Evolutionary conservation across 2,888 invertebrate species (phyloP).

Genomic region (Ecdyonurus torrentis): DNA sequence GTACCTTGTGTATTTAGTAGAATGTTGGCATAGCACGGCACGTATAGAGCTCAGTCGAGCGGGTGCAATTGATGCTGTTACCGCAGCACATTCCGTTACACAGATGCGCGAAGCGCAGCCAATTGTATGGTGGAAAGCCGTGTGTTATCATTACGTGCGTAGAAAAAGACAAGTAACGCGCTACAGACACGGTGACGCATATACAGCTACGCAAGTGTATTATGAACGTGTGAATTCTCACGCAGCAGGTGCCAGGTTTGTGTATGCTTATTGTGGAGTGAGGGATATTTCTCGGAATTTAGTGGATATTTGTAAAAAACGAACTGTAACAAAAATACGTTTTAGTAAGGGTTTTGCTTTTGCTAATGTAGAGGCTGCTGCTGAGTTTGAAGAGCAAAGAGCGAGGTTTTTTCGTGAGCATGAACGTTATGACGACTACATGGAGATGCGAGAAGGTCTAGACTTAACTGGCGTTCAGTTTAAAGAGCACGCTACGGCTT

Average conservation of each 20-base stretch:
- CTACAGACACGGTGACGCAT: constrained; percentile 65
- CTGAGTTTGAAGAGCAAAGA: constrained; percentile 67
- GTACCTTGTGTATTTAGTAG: constrained; percentile 65
- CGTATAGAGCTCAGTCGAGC: constrained; percentile 46
- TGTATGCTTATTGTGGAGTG: constrained; percentile 58
- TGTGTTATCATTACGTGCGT: constrained; percentile 68
- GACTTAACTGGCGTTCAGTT: constrained; percentile 49
- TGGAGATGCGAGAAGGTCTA: constrained; percentile 69
- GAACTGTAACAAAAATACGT: constrained; percentile 57
- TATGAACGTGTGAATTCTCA: constrained; percentile 69
- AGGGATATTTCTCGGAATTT: constrained; percentile 56
- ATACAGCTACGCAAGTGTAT: constrained; percentile 68
- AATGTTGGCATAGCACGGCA: constrained; percentile 67
- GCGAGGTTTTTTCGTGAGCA: constrained; percentile 62
- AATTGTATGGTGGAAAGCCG: constrained; percentile 74
- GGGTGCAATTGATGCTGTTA: constrained; percentile 38
- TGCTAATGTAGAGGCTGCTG: constrained; percentile 56
- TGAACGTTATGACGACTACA: constrained; percentile 65
- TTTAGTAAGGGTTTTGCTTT: constrained; percentile 70
- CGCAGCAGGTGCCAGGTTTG: constrained; percentile 58
- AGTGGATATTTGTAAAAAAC: constrained; percentile 41
- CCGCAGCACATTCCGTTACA: constrained; percentile 45
- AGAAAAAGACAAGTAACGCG: constrained; percentile 58
- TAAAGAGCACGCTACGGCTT: constrained; percentile 36
- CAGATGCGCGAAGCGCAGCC: constrained; percentile 52